phyloP scores from a whole-genome alignment of 2,797 vertebrate genomes.

The Chelidonichthys spinosus region DNA sequence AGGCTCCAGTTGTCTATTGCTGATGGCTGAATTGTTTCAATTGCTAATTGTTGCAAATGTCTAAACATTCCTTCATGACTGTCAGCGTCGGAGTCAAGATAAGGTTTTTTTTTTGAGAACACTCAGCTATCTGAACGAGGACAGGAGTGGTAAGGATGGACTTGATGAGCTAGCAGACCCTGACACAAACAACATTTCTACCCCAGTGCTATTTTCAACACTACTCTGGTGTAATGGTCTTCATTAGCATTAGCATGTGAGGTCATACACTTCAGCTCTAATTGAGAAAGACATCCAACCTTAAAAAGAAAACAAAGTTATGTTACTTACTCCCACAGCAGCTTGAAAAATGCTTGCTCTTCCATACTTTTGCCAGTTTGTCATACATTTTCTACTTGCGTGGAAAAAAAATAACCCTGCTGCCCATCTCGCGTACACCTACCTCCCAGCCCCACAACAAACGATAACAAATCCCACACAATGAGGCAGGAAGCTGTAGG shows the following conservation, averaged over 20 bases:
- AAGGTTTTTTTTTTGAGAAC: constrained; percentile 13
- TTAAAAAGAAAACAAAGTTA: constrained; percentile 41
- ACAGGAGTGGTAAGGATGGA: constrained; percentile 6
- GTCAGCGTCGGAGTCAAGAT: constrained; percentile 30
- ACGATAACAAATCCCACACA: constrained; percentile 74
- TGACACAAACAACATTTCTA: constrained; percentile 26
- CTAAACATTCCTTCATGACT: constrained; percentile 42
- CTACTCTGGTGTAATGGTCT: constrained; percentile 17
- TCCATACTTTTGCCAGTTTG: constrained; percentile 5
- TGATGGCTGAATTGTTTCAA: constrained; percentile 25
- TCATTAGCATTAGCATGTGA: constrained; percentile 55
- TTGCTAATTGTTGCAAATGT: constrained; percentile 34
- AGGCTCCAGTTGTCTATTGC: constrained; percentile 32
- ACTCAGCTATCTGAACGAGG: constrained; percentile 11
- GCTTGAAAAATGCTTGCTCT: constrained; percentile 33
- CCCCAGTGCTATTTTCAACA: constrained; percentile 42
- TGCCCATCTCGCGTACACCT: constrained; percentile 33
- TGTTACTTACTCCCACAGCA: constrained; percentile 41
- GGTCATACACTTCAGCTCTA: constrained; percentile 56
- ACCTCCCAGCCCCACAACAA: constrained; percentile 62
- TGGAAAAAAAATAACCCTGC: constrained; percentile 48
- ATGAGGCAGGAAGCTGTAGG: constrained; percentile 61
- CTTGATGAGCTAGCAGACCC: constrained; percentile 35
- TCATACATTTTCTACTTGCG: constrained; percentile 21
- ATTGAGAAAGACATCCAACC: constrained; percentile 49